These are phyloP conservation scores for Cyclura pinguis DNA, from an alignment of 2,797 vertebrate genomes.

Conservation along the genomic window DNA sequence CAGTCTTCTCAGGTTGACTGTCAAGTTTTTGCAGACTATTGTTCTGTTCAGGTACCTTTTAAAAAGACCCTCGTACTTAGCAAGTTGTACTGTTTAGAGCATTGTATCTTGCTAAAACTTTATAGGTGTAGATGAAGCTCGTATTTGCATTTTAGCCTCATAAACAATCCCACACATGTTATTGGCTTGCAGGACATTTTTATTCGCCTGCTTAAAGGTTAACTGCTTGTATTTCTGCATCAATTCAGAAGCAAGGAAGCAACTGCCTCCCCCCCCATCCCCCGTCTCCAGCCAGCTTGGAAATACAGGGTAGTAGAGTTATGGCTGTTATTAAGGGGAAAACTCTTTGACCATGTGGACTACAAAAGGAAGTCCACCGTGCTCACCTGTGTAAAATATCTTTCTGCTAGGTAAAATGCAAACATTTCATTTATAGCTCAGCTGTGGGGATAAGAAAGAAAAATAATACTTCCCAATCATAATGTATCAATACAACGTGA, in stretches of 20 bases:
- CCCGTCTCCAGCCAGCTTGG: neutral
- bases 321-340: neutral
- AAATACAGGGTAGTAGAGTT: neutral
- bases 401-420: neutral
- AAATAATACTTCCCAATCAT: neutral
- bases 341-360: neutral
- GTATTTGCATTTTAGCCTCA: neutral
- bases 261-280: neutral
- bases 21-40: neutral
- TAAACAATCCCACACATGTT: neutral
- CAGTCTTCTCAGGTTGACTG: neutral
- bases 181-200: neutral
- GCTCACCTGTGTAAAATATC: neutral
- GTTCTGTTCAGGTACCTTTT: neutral
- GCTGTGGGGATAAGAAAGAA: neutral
- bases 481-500: neutral
- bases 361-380: neutral
- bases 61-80: neutral
- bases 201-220: neutral
- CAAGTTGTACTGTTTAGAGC: neutral
- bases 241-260: neutral
- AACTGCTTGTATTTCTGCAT: neutral
- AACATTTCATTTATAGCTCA: neutral
- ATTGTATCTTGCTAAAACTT: neutral
- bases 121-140: neutral